Percentiles rank a stretch among this genome's conserved stretches.
phyloP scores from a whole-genome alignment of 1,140 invertebrate genomes.

The Anoplophora glabripennis region DNA sequence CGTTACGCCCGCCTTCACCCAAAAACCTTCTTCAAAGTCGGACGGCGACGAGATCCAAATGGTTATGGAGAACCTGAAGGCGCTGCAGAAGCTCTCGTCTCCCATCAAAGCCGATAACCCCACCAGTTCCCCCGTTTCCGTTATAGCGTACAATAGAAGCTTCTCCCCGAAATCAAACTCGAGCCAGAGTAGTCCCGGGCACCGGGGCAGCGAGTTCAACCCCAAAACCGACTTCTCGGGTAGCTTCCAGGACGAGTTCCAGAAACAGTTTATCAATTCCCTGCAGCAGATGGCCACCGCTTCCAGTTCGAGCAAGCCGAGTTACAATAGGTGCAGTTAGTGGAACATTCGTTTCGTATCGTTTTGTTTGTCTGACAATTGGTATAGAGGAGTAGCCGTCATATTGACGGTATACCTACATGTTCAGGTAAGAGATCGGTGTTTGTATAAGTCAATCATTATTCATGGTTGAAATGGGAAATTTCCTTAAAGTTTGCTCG shows the following conservation, averaged over 20 bases:
- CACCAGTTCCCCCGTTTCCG: slow-evolving; percentile 40
- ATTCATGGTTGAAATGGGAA: too few relatives aligned
- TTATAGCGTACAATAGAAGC: slow-evolving; percentile 46
- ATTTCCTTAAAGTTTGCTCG: too few relatives aligned
- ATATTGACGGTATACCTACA: slow-evolving; percentile 17
- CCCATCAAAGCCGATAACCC: slow-evolving; percentile 27
- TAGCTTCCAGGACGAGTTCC: slow-evolving; percentile 45
- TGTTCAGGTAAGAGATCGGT: neutral
- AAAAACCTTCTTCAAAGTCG: neutral
- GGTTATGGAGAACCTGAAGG: slow-evolving; percentile 45
- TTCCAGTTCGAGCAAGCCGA: slow-evolving; percentile 16
- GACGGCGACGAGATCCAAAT: slow-evolving; percentile 44
- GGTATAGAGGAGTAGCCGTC: slow-evolving; percentile 24
- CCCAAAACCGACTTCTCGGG: slow-evolving; percentile 17
- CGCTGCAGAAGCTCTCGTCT: slow-evolving; percentile 42
- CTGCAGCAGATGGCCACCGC: slow-evolving; percentile 28
- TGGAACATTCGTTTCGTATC: slow-evolving; percentile 2
- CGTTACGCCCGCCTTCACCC: neutral
- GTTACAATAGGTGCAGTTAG: slow-evolving; percentile 42
- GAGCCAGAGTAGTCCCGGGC: slow-evolving; percentile 3
- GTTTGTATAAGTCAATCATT: too few relatives aligned
- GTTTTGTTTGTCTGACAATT: slow-evolving; percentile 16
- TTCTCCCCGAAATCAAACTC: slow-evolving; percentile 31
- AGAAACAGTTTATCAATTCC: slow-evolving; percentile 43
- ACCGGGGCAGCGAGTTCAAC: neutral